These are phyloP conservation scores for Schizaphis graminum DNA, from an alignment of 2,888 invertebrate species.

Conservation along the genomic window DNA sequence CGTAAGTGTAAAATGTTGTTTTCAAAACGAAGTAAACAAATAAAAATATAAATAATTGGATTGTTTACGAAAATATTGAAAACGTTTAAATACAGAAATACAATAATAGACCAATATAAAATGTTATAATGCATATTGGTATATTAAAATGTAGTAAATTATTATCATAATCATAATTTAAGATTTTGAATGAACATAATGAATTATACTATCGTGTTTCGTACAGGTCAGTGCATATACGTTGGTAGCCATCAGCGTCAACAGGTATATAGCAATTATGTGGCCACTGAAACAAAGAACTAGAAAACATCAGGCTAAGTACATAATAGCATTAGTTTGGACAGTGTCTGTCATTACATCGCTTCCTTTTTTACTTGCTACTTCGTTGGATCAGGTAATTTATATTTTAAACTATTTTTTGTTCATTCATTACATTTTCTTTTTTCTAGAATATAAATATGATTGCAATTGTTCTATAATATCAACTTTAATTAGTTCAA, in stretches of 20 bases:
- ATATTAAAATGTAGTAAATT: not conserved
- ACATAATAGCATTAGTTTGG: conserved; percentile 83
- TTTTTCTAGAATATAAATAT: not conserved
- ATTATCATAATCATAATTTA: not conserved
- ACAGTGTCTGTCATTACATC: conserved; percentile 83
- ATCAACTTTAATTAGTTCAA: not conserved
- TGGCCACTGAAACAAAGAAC: conserved; percentile 87
- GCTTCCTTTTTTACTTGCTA: conserved; percentile 84
- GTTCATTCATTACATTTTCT: not conserved
- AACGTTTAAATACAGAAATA: not conserved
- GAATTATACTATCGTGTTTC: not conserved
- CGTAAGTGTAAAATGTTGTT: not conserved
- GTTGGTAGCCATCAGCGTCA: conserved; percentile 89
- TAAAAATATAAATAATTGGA: not conserved
- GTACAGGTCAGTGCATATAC: conserved; percentile 86
- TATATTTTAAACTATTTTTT: not conserved
- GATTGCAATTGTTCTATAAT: not conserved
- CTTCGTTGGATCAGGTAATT: conserved; percentile 74
- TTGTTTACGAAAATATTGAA: conserved; percentile 10
- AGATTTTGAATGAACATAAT: not conserved
- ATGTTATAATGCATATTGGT: not conserved
- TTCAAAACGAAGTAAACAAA: not conserved
- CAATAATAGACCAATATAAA: conserved; percentile 14
- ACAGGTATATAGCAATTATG: conserved; percentile 91
- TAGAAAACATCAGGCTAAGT: conserved; percentile 79